Conservation (phyloP, 2,888 invertebrate species). For the Lochmaea crataegi region DNA sequence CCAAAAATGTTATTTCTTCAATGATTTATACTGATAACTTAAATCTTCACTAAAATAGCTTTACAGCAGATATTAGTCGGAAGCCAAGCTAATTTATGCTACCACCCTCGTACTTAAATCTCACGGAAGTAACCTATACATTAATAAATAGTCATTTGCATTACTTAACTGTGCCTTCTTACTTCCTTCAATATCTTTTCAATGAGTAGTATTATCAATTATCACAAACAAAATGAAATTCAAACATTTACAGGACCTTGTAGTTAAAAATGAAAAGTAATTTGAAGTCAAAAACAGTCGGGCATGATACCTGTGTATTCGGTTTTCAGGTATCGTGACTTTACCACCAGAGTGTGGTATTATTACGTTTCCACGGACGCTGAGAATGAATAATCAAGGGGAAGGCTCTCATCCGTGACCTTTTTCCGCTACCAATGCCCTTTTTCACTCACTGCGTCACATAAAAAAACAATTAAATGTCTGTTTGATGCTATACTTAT, state of each 20-base stretch:
- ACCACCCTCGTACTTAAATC: not conserved
- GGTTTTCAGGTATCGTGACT: not conserved
- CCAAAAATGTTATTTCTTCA: no score
- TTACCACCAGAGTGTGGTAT: slow-evolving; percentile 44
- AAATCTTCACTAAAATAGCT: no score
- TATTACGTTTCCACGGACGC: slow-evolving; percentile 36
- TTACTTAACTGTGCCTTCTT: not conserved
- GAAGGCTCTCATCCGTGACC: slow-evolving; percentile 52
- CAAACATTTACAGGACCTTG: not conserved
- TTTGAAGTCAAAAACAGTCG: not conserved
- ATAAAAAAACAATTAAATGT: not conserved
- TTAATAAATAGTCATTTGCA: not conserved
- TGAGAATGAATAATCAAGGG: slow-evolving; percentile 41
- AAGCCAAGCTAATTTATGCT: not conserved
- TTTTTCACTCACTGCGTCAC: not conserved
- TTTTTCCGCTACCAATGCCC: slow-evolving; percentile 9
- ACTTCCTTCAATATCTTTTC: not conserved
- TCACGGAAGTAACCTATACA: not conserved
- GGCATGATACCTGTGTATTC: not conserved
- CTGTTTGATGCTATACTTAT: not conserved
- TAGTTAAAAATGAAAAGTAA: not conserved
- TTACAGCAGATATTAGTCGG: not conserved
- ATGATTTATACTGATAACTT: no score
- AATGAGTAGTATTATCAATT: slow-evolving; percentile 1
- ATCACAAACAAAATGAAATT: not conserved